Evolutionary conservation across 2,113 vertebrate genomes (phyloP), one percentile per base, ranked within the genome.

Genomic region (Phaethornis superciliosus): DNA sequence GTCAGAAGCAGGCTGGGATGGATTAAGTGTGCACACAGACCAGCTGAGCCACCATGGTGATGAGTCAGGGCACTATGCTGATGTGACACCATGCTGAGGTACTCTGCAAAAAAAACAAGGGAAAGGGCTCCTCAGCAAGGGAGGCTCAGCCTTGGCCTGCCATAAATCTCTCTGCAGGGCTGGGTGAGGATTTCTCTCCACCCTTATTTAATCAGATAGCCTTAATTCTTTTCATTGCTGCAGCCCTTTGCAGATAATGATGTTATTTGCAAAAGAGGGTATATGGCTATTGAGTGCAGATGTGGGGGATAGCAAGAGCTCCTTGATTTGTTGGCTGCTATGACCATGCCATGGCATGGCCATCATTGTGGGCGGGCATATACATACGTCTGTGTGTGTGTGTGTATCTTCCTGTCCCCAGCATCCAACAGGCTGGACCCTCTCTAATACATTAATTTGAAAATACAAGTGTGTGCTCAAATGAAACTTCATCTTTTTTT

Each of bases 351-450:
- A 9, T 42, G 42, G 24, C 23, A 49, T 7, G 12, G 28, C 40
- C 2, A 3, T 55, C 46, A 13, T 32, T 12, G 42, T 4, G 4
- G 21, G 18, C 32, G 27, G 35, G 24, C 3, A 0, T 9, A 22
- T 26, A 28, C 0, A 3, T 16, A 21, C 21, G 30, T 3, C 2
- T 9, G 37, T 17, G 19, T 37, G 16, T 7, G 15, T 55, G 54
- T 49, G 49, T 49, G 9, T 32, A 10, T 24, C 33, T 44, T n/a
- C 40, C 40, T 56, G 16, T 44, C 20, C 47, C 42, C 60, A 0
- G 10, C 6, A 40, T 19, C 33, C 64, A 22, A 7, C 22, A 65
- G 19, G n/a, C n/a, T 40, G 49, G 49, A 55, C 33, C 22, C 55
- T 44, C 30, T 46, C 70, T 88, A 71, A 42, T 22, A 26, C 76